These are phyloP conservation scores for Pluvianellus socialis DNA, from an alignment of 2,113 vertebrate genomes.

Conservation along the genomic window DNA sequence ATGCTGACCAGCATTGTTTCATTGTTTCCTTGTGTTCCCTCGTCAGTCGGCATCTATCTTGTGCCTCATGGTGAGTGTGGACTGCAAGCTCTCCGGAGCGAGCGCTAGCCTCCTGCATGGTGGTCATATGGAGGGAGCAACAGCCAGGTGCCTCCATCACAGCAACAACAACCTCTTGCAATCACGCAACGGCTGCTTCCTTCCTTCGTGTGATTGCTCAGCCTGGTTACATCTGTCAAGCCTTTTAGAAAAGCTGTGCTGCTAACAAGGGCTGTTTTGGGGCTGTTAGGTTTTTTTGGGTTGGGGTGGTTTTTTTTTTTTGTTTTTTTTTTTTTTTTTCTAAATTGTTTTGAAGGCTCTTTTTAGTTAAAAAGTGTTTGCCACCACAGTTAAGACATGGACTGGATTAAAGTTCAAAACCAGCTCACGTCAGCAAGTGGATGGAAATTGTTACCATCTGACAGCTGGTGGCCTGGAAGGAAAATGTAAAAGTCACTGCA, in stretches of 20 bases:
- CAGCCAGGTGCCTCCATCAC: constrained; percentile 6
- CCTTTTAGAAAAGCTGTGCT: constrained; percentile 57
- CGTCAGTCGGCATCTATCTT: not conserved
- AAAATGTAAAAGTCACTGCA: constrained; percentile 71
- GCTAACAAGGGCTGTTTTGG: constrained; percentile 61
- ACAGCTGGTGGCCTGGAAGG: constrained; percentile 76
- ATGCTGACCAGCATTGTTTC: constrained; percentile 44
- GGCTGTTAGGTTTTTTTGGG: not conserved
- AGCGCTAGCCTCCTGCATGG: fast-evolving
- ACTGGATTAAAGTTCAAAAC: constrained; percentile 85
- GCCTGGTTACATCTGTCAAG: constrained; percentile 75
- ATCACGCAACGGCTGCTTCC: not conserved
- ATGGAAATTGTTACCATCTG: constrained; percentile 85
- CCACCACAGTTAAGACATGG: constrained; percentile 77
- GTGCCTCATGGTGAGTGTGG: not conserved
- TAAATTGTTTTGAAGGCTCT: constrained; percentile 75
- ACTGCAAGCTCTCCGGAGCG: not conserved
- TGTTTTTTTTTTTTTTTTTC: not conserved
- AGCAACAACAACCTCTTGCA: not conserved
- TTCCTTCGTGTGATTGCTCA: constrained; percentile 1
- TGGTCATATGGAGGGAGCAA: not conserved
- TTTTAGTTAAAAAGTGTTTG: constrained; percentile 81
- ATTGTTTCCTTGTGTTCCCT: constrained; percentile 43
- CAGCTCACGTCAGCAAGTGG: constrained; percentile 79
- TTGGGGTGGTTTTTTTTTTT: too few species aligned